These are phyloP conservation scores for Gryllus bimaculatus DNA, from an alignment of 1,140 invertebrate species.

Conservation along the genomic window DNA sequence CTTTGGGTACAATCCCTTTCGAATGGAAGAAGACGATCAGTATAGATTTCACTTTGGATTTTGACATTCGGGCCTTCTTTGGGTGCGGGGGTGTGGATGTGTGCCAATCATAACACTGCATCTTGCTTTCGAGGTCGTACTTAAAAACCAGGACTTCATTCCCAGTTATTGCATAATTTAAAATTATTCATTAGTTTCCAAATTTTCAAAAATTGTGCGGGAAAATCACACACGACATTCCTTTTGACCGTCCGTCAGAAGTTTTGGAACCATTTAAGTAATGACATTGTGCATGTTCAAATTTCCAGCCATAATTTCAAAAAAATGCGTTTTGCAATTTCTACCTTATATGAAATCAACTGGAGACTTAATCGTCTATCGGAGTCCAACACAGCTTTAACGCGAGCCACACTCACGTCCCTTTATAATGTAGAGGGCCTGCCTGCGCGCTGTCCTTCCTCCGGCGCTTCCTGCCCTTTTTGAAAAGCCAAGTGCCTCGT, in stretches of 20 bases:
- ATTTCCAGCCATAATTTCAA: neutral
- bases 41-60: conserved; percentile 30
- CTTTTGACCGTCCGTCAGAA: neutral
- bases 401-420: too few species aligned
- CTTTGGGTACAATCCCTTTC: conserved; percentile 26
- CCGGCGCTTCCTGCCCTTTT: too few species aligned
- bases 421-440: too few species aligned
- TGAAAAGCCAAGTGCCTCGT: too few species aligned
- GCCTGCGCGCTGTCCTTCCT: too few species aligned
- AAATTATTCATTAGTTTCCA: conserved; percentile 6
- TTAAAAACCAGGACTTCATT: conserved; percentile 28
- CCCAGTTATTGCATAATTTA: conserved; percentile 22
- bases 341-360: too few species aligned
- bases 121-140: conserved; percentile 28
- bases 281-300: neutral
- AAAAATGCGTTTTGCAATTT: too few species aligned
- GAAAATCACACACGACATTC: neutral
- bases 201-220: neutral
- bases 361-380: too few species aligned
- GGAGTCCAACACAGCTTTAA: too few species aligned
- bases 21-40: conserved; percentile 29
- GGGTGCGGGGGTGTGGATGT: conserved; percentile 18
- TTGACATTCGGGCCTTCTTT: conserved; percentile 26
- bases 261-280: neutral
- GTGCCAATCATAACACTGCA: conserved; percentile 25